Evolutionary conservation across 1,140 invertebrate genomes (phyloP), one percentile per base, ranked within the genome.

Genomic region (Saxidomus purpurata): DNA sequence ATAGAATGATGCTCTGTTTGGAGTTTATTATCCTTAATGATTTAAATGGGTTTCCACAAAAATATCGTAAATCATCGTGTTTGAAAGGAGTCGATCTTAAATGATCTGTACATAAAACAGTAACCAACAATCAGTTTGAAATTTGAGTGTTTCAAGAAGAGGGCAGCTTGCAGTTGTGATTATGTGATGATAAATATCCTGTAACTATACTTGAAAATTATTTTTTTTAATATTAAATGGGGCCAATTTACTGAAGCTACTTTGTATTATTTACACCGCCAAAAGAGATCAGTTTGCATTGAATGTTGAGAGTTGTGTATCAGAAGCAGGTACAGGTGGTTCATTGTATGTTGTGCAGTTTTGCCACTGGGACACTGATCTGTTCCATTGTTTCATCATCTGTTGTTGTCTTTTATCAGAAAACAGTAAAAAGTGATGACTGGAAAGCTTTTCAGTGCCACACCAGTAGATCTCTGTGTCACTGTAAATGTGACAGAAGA

Each of bases 61-160:
- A 79, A 79, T 49, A 79, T 79, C 47, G 47, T 79, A 52, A 79
- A 79, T 79, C 76, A 79, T 79, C 1, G 19, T 2, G 25, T 38
- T 52, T 49, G 47, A 79, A 76, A 79, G 47, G 76, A 52, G 76
- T 49, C 19, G 34, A 52, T 79, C 76, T 52, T 79, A 79, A 79
- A 79, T 79, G 76, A 36, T 79, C 47, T 59, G 76, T 79, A n/a
- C 22, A 52, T 55, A 77, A 77, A 49, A 49, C 47, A 77, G 74
- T 52, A 77, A 47, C 74, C 40, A 77, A 13, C n/a, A 34, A 49
- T 49, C 40, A 47, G 22, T 25, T 25, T 77, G 74, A 28, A 49
- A 77, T 52, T 25, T 49, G 43, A 77, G 47, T 13, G 8, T 13
- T 11, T 17, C 1, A 77, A 28, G 40, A 77, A 49, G 40, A 49